Evolutionary conservation across 2,888 invertebrate genomes (phyloP).

Genomic region (Acleris laterana): DNA sequence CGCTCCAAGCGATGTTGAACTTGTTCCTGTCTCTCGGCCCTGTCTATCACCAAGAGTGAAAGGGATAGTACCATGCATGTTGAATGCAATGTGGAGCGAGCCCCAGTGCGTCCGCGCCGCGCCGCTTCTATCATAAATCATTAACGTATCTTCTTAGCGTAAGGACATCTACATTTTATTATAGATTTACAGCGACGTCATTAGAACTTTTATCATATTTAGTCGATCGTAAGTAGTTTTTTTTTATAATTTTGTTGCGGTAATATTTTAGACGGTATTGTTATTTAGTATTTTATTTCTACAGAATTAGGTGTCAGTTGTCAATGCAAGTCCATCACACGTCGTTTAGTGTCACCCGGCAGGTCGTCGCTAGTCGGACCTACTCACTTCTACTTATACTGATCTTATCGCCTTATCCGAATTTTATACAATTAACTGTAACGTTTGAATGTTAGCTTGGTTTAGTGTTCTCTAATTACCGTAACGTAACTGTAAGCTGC

Average conservation of each 20-base stretch:
- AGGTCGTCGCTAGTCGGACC: neutral
- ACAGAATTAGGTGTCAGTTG: constrained; percentile 46
- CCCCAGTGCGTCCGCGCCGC: constrained; percentile 29
- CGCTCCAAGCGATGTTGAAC: too few relatives aligned
- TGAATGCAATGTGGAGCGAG: neutral
- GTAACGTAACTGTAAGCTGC: constrained; percentile 33
- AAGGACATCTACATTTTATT: constrained; percentile 52
- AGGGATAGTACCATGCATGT: too few relatives aligned
- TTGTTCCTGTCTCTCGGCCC: too few relatives aligned
- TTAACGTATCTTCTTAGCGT: constrained; percentile 60
- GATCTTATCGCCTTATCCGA: constrained; percentile 68
- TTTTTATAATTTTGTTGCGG: constrained; percentile 73
- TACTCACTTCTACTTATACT: constrained; percentile 43
- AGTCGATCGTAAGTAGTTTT: constrained; percentile 69
- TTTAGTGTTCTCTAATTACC: constrained; percentile 31
- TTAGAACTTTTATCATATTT: constrained; percentile 59
- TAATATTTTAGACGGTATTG: constrained; percentile 74
- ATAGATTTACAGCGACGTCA: constrained; percentile 50
- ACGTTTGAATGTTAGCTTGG: constrained; percentile 53
- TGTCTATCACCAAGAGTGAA: too few relatives aligned
- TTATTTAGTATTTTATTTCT: constrained; percentile 82
- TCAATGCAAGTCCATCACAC: constrained; percentile 16
- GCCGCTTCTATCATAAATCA: constrained; percentile 53
- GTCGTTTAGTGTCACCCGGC: constrained; percentile 6
- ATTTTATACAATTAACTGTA: constrained; percentile 57